Conservation (phyloP, 1,140 invertebrate genomes). For the Harlomillsia oculata region DNA sequence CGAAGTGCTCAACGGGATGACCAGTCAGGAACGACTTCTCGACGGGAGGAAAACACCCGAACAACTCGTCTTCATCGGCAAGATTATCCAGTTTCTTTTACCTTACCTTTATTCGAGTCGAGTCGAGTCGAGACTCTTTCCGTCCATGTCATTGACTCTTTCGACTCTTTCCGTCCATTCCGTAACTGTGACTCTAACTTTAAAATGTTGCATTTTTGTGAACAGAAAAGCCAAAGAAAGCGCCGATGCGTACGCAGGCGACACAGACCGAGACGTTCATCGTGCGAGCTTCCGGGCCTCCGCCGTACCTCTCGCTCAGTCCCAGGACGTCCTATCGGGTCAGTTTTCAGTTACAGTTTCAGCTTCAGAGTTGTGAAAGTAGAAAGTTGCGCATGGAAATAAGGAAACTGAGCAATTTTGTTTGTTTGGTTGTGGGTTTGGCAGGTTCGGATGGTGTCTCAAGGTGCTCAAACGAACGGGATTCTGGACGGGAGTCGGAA, state of each 20-base stretch:
- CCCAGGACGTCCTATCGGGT: slow-evolving; percentile 57
- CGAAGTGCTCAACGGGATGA: slow-evolving; percentile 17
- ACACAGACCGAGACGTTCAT: slow-evolving; percentile 70
- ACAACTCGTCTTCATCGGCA: slow-evolving; percentile 36
- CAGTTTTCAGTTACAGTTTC: too few relatives aligned
- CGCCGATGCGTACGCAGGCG: slow-evolving; percentile 77
- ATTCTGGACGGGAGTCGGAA: slow-evolving; percentile 10
- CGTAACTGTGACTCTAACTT: background rate
- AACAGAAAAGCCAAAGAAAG: slow-evolving; percentile 16
- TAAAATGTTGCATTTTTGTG: background rate
- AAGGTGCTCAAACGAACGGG: slow-evolving; percentile 78
- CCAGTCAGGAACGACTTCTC: slow-evolving; percentile 60
- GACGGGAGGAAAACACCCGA: slow-evolving; percentile 50
- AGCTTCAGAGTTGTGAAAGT: too few relatives aligned
- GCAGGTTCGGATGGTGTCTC: slow-evolving; percentile 76
- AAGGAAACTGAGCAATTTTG: background rate
- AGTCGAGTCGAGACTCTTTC: too few relatives aligned
- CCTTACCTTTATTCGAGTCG: too few relatives aligned
- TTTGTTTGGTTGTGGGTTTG: background rate
- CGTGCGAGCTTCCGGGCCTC: slow-evolving; percentile 41
- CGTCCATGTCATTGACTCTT: too few relatives aligned
- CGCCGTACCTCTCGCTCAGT: slow-evolving; percentile 64
- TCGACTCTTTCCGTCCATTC: too few relatives aligned
- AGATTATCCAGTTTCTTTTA: background rate
- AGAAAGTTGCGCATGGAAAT: background rate